phyloP scores from a whole-genome alignment of 1,140 invertebrate genomes.

The Geopemphigus sp. region DNA sequence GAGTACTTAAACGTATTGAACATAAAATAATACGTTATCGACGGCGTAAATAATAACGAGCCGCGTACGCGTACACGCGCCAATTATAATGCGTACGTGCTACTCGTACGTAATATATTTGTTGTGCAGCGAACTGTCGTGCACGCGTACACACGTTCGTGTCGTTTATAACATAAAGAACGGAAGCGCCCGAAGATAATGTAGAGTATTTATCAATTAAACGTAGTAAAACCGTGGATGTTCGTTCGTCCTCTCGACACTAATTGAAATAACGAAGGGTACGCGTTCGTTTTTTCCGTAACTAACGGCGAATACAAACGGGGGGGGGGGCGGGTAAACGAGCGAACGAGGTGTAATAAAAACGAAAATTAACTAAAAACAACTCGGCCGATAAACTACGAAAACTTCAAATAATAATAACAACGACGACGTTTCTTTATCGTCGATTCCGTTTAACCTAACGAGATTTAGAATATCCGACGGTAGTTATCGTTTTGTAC shows the following conservation, averaged over 20 bases:
- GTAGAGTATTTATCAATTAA: no score
- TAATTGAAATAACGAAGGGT: no score
- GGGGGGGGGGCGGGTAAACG: slow-evolving; percentile 27
- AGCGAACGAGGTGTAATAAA: slow-evolving; percentile 25
- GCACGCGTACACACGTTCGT: neutral
- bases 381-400: slow-evolving; percentile 23
- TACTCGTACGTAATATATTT: neutral
- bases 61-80: neutral
- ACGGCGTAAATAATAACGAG: slow-evolving; percentile 23
- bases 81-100: neutral
- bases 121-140: neutral
- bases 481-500: slow-evolving; percentile 27
- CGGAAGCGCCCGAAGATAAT: slow-evolving; percentile 30
- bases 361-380: neutral
- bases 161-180: neutral
- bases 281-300: neutral
- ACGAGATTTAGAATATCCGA: slow-evolving; percentile 37
- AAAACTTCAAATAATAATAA: slow-evolving; percentile 36
- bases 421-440: neutral
- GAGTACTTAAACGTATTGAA: slow-evolving; percentile 32
- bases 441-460: slow-evolving; percentile 25
- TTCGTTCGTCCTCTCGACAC: neutral
- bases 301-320: slow-evolving; percentile 19
- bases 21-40: slow-evolving; percentile 31
- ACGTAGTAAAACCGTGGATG: neutral